phyloP scores from a whole-genome alignment of 2,797 vertebrate species.

The Ataeniobius toweri region DNA sequence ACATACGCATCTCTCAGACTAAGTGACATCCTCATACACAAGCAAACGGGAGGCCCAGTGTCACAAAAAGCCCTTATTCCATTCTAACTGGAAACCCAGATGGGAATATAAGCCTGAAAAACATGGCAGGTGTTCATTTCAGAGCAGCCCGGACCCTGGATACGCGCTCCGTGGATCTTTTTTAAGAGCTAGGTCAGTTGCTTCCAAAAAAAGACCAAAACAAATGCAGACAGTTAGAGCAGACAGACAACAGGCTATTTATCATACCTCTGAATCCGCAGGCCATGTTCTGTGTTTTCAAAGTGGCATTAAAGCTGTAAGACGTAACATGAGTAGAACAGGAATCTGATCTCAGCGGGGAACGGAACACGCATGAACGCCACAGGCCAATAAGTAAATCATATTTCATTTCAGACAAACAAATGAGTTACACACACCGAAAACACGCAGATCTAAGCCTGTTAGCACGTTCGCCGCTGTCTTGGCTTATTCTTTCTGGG shows the following conservation, averaged over 20 bases:
- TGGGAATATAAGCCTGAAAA: conserved; percentile 34
- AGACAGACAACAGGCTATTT: conserved; percentile 58
- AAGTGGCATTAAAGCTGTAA: conserved; percentile 28
- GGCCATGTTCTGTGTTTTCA: conserved; percentile 25
- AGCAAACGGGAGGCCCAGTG: conserved; percentile 33
- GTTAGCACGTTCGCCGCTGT: conserved; percentile 13
- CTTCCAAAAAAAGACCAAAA: conserved; percentile 51
- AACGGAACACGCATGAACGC: conserved; percentile 24
- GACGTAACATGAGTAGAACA: conserved; percentile 7
- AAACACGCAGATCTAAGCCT: conserved; percentile 3
- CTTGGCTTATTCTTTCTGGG: conserved; percentile 14
- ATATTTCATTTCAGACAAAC: conserved; percentile 37
- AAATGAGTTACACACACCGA: conserved; percentile 21
- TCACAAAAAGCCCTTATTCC: conserved; percentile 54
- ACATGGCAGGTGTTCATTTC: conserved; percentile 28
- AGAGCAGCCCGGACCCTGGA: conserved; percentile 11
- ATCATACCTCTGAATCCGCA: conserved; percentile 43
- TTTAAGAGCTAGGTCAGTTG: conserved; percentile 25
- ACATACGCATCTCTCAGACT: conserved; percentile 50
- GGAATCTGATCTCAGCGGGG: conserved; percentile 32
- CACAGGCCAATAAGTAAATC: conserved; percentile 32
- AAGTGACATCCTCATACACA: conserved; percentile 41
- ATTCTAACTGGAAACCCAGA: conserved; percentile 62
- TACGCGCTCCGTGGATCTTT: conserved; percentile 18
- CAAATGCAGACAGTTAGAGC: conserved; percentile 43